Percentiles rank a stretch among this genome's conserved stretches.
Evolutionary conservation across 2,888 invertebrate species (phyloP).

Genomic region (Dexiosoma caninum): DNA sequence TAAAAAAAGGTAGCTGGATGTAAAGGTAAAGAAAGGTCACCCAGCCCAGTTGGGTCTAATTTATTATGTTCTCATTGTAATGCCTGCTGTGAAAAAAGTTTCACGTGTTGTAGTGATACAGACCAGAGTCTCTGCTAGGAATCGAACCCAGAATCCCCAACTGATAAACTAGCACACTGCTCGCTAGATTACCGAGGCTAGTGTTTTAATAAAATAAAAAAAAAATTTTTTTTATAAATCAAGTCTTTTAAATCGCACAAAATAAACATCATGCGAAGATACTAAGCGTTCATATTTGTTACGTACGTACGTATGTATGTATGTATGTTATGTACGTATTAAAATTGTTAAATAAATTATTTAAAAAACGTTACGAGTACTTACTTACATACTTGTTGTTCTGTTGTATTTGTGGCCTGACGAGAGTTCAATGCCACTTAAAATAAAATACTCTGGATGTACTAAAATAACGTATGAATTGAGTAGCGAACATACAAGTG

Average conservation of each 20-base stretch:
- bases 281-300: neutral
- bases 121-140: too few species aligned
- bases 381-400: too few species aligned
- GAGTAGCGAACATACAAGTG: neutral
- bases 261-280: neutral
- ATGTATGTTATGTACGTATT: neutral
- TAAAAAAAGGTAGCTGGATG: too few species aligned
- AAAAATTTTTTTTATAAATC: neutral
- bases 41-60: too few species aligned
- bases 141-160: too few species aligned
- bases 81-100: too few species aligned
- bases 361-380: neutral
- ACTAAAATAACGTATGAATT: conserved; percentile 2
- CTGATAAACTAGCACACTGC: too few species aligned
- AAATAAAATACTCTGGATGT: conserved; percentile 38
- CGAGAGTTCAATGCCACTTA: conserved; percentile 62
- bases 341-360: conserved; percentile 26
- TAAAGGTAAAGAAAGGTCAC: too few species aligned
- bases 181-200: too few species aligned
- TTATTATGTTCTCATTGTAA: too few species aligned
- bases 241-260: neutral
- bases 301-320: neutral
- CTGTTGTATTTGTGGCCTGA: conserved; percentile 49
- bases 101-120: too few species aligned
- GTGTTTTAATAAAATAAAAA: too few species aligned